Conservation (phyloP, 1,140 invertebrate species). For the Ctenoplectra terminalis region DNA sequence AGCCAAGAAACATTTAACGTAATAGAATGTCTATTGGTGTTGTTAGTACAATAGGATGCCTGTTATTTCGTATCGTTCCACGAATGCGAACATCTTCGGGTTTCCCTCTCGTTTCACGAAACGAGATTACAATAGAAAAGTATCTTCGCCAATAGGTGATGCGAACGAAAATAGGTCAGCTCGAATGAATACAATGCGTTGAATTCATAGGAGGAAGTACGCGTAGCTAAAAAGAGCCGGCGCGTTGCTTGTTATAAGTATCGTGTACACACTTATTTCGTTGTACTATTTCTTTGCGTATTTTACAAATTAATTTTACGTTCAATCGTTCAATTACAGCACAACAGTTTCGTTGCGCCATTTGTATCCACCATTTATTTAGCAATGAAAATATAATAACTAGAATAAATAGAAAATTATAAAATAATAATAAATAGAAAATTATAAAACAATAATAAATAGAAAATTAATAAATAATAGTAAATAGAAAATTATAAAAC, state of each 20-base stretch:
- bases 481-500: no score
- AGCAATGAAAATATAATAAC: no score
- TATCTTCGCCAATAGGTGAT: conserved; percentile 35
- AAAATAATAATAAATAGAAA: no score
- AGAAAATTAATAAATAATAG: no score
- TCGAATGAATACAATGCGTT: conserved; percentile 18
- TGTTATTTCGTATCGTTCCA: neutral
- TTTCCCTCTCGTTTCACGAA: conserved; percentile 33
- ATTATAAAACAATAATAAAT: no score
- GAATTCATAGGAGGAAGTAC: conserved; percentile 11
- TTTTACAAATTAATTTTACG: neutral
- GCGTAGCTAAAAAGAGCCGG: neutral
- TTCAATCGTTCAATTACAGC: neutral
- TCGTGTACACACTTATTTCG: neutral
- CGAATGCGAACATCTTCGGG: conserved; percentile 11
- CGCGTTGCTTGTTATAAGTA: conserved; percentile 12
- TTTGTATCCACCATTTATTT: neutral
- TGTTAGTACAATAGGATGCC: conserved; percentile 11
- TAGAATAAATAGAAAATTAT: no score
- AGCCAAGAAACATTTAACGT: neutral
- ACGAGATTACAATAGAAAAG: conserved; percentile 32
- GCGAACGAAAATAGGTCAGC: conserved; percentile 18
- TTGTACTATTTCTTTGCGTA: neutral
- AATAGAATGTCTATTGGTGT: neutral
- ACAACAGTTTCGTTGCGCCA: neutral